Evolutionary conservation across 2,797 vertebrate species (phyloP), one percentile per base, ranked within the genome.

Genomic region (Tinamus major): DNA sequence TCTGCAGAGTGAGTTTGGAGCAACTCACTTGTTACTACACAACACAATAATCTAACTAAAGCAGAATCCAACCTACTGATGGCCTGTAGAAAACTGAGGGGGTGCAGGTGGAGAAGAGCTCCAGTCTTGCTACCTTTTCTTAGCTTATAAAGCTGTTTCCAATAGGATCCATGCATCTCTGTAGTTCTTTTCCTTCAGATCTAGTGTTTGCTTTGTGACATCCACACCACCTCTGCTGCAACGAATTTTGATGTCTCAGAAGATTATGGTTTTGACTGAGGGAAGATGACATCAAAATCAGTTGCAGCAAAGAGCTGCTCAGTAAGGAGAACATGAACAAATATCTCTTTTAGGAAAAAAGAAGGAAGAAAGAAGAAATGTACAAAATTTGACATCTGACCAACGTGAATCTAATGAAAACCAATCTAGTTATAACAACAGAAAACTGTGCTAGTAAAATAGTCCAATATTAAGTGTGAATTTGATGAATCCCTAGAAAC

Each of bases 271-370:
- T 95, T 85, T 79, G 68, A 87, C 48, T 55, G 56, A 71, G 23
- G 23, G 26, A 82, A 31, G 51, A 29, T 17, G 16, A 55, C 55
- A n/a, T 56, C 55, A 56, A 56, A 56, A 56, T 19, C 19, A 31
- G 29, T 7, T n/a, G 55, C 90, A 26, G 48, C 48, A 49, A 49
- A 23, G 24, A 96, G 92, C 88, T 86, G 92, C 91, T 95, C 80
- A 74, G 90, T 79, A 75, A 85, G 76, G 59, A 82, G 83, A 80
- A 24, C 5, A 51, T 69, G 69, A 96, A 88, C 62, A 69, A 95
- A 37, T 51, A 77, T 48, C 39, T 68, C 75, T 92, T 77, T 83
- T 59, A 53, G 55, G 17, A 86, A 88, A 81, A 33, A 85, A 79
- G 48, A 49, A 49, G 48, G 12, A 49, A 31, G 84, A 86, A 81